A percentile compares a stretch with the other conserved stretches of the same genome.
Conservation (phyloP, 2,888 invertebrate genomes). For the Catocala sponsa region DNA sequence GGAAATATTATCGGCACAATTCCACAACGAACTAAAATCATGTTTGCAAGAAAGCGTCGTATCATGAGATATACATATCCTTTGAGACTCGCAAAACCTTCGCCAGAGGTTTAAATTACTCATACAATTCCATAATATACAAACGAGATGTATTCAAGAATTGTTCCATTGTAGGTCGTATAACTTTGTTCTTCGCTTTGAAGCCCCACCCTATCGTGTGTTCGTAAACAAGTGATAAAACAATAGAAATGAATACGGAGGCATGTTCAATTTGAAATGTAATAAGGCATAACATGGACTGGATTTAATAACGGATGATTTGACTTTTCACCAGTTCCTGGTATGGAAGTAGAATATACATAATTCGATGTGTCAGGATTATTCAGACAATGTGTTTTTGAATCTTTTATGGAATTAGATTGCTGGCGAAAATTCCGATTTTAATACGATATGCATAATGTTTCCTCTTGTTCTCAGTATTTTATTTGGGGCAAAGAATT, state of each 20-base stretch:
- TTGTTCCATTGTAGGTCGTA: constrained; percentile 18
- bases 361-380: too few species aligned
- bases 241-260: constrained; percentile 38
- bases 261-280: constrained; percentile 44
- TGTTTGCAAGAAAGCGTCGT: too few species aligned
- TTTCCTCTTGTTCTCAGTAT: too few species aligned
- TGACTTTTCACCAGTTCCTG: constrained; percentile 14
- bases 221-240: constrained; percentile 47
- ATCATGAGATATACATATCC: background rate
- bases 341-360: too few species aligned
- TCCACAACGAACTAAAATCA: too few species aligned
- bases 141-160: constrained; percentile 11
- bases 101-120: background rate
- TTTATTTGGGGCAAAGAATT: too few species aligned
- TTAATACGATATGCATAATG: too few species aligned
- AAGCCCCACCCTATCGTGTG: constrained; percentile 20
- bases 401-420: background rate
- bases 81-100: background rate
- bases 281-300: constrained; percentile 34
- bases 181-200: constrained; percentile 29
- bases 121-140: background rate
- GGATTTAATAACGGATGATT: constrained; percentile 35
- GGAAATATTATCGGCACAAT: too few species aligned
- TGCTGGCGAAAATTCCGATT: too few species aligned
- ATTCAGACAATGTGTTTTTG: background rate